phyloP scores from a whole-genome alignment of 2,888 invertebrate species.

The Cepaea hortensis region DNA sequence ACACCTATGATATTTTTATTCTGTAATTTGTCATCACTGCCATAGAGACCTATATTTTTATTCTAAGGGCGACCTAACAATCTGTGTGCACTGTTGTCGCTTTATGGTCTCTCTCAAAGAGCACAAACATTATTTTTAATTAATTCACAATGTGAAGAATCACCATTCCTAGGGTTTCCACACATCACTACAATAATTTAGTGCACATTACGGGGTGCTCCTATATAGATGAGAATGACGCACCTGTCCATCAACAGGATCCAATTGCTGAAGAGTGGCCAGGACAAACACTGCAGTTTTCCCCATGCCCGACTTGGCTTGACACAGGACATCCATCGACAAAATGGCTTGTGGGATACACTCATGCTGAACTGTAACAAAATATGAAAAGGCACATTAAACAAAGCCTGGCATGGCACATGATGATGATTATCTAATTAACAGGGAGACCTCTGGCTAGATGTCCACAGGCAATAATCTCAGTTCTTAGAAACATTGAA shows the following conservation, averaged over 20 bases:
- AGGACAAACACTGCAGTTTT: slow-evolving; percentile 99
- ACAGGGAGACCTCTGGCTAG: neutral
- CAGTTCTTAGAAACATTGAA: neutral
- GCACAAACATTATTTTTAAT: too few species aligned
- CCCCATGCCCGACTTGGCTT: slow-evolving; percentile 99
- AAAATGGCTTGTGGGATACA: slow-evolving; percentile 98
- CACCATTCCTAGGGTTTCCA: too few species aligned
- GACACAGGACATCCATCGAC: slow-evolving; percentile 99
- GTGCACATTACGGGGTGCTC: too few species aligned
- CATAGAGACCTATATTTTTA: too few species aligned
- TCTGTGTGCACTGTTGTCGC: too few species aligned
- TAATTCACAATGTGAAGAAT: too few species aligned
- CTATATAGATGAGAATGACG: neutral
- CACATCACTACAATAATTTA: too few species aligned
- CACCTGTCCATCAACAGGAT: slow-evolving; percentile 88
- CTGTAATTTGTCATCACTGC: too few species aligned
- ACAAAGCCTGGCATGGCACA: too few species aligned
- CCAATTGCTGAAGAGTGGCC: slow-evolving; percentile 97
- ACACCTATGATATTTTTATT: too few species aligned
- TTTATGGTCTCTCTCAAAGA: too few species aligned
- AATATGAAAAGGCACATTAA: slow-evolving; percentile 8
- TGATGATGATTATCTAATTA: neutral
- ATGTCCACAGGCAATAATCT: neutral
- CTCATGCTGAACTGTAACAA: slow-evolving; percentile 93
- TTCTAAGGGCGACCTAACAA: too few species aligned